These are phyloP conservation scores for Zosterops lateralis DNA, from an alignment of 2,113 vertebrate genomes.

Conservation along the genomic window DNA sequence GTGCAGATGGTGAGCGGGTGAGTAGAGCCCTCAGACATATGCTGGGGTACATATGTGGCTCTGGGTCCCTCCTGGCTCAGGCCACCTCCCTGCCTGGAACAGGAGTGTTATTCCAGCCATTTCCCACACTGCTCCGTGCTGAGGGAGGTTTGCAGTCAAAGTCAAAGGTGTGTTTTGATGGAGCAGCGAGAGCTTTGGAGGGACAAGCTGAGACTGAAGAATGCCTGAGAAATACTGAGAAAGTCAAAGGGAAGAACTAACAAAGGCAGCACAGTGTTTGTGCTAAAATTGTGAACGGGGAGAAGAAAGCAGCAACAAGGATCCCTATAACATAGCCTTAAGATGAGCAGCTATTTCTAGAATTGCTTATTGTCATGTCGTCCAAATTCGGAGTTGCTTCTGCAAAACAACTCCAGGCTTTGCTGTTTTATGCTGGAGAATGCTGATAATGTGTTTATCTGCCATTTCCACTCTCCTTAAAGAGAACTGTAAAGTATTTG, in stretches of 20 bases:
- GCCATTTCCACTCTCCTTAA: background rate
- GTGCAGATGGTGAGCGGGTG: constrained; percentile 38
- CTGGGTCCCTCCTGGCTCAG: constrained; percentile 38
- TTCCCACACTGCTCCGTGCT: background rate
- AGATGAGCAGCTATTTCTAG: constrained; percentile 50
- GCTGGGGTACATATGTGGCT: constrained; percentile 45
- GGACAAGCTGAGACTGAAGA: background rate
- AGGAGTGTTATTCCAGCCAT: constrained; percentile 35
- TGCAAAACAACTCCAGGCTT: constrained; percentile 53
- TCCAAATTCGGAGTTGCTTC: background rate
- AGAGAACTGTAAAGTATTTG: background rate
- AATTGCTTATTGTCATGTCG: constrained; percentile 12
- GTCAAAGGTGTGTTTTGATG: background rate
- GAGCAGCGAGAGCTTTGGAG: background rate
- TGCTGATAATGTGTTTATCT: constrained; percentile 51
- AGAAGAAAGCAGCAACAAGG: background rate
- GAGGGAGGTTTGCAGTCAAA: background rate
- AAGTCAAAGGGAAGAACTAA: constrained; percentile 3
- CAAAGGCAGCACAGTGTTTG: background rate
- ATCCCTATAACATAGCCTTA: constrained; percentile 2
- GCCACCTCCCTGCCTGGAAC: background rate
- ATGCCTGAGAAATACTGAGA: background rate
- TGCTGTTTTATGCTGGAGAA: constrained; percentile 19
- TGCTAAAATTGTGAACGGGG: background rate
- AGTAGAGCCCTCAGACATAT: constrained; percentile 20